phyloP scores from a whole-genome alignment of 2,888 invertebrate genomes.

The Eubasilissa splendida region DNA sequence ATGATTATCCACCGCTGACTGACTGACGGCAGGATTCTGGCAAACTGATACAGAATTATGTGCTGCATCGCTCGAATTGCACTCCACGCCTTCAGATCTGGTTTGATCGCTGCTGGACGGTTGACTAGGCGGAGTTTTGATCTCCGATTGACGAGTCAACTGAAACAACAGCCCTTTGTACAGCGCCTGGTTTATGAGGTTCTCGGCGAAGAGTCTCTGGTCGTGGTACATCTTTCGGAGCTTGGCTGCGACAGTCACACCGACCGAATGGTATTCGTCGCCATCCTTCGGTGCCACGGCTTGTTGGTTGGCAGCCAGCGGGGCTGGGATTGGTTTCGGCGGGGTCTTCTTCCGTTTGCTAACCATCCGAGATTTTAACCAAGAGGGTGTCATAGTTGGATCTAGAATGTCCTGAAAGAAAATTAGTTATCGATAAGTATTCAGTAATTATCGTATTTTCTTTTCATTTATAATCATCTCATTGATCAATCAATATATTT shows the following conservation, averaged over 20 bases:
- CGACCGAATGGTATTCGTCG: constrained; percentile 38
- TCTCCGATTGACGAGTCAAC: constrained; percentile 51
- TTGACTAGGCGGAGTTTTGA: constrained; percentile 46
- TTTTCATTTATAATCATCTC: background rate
- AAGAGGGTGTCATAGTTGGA: constrained; percentile 47
- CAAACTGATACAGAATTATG: too few relatives aligned
- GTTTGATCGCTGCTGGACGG: background rate
- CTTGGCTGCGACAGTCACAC: constrained; percentile 49
- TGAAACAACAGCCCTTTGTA: constrained; percentile 51
- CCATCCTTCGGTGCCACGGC: constrained; percentile 1
- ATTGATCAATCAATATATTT: background rate
- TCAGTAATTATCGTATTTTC: background rate
- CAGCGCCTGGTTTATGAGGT: constrained; percentile 54
- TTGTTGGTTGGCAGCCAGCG: constrained; percentile 22
- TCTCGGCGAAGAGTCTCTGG: constrained; percentile 54
- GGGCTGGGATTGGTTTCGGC: constrained; percentile 18
- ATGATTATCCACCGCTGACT: constrained; percentile 1
- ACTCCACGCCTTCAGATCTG: too few relatives aligned
- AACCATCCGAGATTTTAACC: constrained; percentile 42
- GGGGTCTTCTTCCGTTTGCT: constrained; percentile 40
- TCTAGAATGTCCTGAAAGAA: constrained; percentile 53
- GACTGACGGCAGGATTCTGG: background rate
- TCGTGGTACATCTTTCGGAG: constrained; percentile 56
- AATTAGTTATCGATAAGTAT: background rate
- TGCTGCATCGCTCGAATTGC: too few relatives aligned